Conservation (phyloP, 2,797 vertebrate genomes). For the Synaphobranchus kaupii region DNA sequence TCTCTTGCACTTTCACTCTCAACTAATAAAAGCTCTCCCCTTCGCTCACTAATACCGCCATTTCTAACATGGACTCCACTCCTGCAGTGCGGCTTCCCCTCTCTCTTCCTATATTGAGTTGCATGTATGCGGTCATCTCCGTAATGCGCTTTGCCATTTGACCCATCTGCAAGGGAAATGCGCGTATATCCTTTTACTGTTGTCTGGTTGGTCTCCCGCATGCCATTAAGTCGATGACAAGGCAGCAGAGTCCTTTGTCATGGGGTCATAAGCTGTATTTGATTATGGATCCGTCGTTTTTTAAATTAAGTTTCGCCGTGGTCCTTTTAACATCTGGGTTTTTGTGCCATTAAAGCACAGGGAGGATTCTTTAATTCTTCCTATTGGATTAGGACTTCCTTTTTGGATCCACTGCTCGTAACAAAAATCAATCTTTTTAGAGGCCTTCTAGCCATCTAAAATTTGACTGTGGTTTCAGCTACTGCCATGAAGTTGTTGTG, state of each 20-base stretch:
- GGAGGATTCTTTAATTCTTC: constrained; percentile 77
- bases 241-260: constrained; percentile 71
- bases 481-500: neutral
- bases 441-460: constrained; percentile 23
- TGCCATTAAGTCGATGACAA: constrained; percentile 75
- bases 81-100: neutral
- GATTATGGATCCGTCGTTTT: constrained; percentile 76
- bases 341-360: constrained; percentile 75
- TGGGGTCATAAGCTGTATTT: constrained; percentile 74
- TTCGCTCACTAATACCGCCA: constrained; percentile 46
- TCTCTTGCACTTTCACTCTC: constrained; percentile 46
- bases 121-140: constrained; percentile 19
- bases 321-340: constrained; percentile 80
- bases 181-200: constrained; percentile 33
- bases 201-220: constrained; percentile 77
- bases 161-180: constrained; percentile 32
- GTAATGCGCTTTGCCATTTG: constrained; percentile 26
- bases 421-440: constrained; percentile 61
- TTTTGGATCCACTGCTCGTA: constrained; percentile 72
- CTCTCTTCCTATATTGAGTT: neutral
- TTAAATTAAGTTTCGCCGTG: constrained; percentile 77
- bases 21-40: constrained; percentile 36
- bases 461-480: neutral
- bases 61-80: constrained; percentile 26
- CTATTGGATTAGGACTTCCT: constrained; percentile 79